Base-by-base conservation (phyloP, 2,888 invertebrate species). In the Apocheima hispidaria region DNA sequence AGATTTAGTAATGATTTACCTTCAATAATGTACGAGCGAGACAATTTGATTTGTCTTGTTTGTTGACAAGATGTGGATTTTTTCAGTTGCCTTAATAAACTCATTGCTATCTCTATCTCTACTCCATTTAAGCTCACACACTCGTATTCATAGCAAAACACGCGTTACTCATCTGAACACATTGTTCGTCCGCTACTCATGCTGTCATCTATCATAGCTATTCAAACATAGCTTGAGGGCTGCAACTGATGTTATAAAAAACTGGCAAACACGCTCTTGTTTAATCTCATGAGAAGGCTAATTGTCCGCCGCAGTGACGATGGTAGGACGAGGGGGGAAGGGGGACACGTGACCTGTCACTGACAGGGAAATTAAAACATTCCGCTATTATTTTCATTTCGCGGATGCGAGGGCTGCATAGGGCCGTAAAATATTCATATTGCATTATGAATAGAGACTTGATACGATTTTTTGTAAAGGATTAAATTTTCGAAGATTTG, bases 291-390 rank as follows among this genome's bases (percentile, higher is more conserved):
- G 90, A 90, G 86, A 88, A 84, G 84, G 86, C 90, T 92, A 91
- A 92, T 92, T 92, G 91, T 90, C 84, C 88, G 74, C 77, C 76
- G 88, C 86, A 89, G 88, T 90, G 91, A 89, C 74, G 85, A 90
- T 90, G 91, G 51, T 35, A 16, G 33, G 23, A 61, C 55, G 50
- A 36, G 35, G 33, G 14, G 7, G 59, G 62, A 65, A 66, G 69
- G 73, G 76, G 81, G 80, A 71, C 93, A 93, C 93, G 93, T 92
- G 93, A 90, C 93, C 93, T 88, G 93, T 93, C 93, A 93, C 83
- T 86, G 83, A 88, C 93, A 93, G 93, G 81, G 85, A 92, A 92
- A 92, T 93, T 92, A 92, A 92, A 93, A 90, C 90, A 92, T 92
- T 90, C 90, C 88, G 85, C 86, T 90, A 90, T 90, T 90, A 91